A percentile compares a stretch with the other conserved stretches of the same genome.
These are phyloP conservation scores for Syncerus caffer DNA, from an alignment of 2,797 vertebrate genomes.

Conservation along the genomic window DNA sequence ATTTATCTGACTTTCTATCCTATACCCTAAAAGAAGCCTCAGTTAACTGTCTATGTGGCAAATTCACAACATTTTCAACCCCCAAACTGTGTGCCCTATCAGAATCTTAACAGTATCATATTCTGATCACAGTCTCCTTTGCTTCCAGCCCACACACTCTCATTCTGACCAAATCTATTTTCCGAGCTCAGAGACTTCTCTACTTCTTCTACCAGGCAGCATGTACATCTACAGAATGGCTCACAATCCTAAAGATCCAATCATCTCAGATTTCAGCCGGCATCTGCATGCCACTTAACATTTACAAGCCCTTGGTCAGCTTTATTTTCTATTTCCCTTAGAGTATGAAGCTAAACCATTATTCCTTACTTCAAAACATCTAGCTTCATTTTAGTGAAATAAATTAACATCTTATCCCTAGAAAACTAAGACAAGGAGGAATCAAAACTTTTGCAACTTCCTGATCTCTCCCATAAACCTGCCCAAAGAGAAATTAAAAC, in stretches of 20 bases:
- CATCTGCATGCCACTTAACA: neutral
- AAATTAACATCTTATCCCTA: neutral
- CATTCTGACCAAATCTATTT: neutral
- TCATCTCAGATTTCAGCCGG: neutral
- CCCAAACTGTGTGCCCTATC: neutral
- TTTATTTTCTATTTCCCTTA: neutral
- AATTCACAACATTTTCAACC: neutral
- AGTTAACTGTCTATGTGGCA: neutral
- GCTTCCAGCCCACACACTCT: neutral
- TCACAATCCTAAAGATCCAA: neutral
- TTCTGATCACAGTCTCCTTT: neutral
- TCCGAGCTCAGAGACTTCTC: neutral
- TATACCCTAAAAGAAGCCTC: neutral
- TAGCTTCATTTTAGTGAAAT: conserved; percentile 28
- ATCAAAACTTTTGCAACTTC: neutral
- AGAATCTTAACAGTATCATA: neutral
- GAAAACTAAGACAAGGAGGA: neutral
- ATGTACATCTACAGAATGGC: neutral
- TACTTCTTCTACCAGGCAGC: neutral
- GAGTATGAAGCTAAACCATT: neutral
- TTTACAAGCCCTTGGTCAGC: neutral
- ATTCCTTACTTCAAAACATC: neutral
- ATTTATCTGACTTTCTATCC: conserved; percentile 11
- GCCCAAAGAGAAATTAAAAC: neutral
- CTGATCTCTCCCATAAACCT: neutral